Conservation (phyloP, 2,797 vertebrate genomes). For the Synanceia verrucosa region DNA sequence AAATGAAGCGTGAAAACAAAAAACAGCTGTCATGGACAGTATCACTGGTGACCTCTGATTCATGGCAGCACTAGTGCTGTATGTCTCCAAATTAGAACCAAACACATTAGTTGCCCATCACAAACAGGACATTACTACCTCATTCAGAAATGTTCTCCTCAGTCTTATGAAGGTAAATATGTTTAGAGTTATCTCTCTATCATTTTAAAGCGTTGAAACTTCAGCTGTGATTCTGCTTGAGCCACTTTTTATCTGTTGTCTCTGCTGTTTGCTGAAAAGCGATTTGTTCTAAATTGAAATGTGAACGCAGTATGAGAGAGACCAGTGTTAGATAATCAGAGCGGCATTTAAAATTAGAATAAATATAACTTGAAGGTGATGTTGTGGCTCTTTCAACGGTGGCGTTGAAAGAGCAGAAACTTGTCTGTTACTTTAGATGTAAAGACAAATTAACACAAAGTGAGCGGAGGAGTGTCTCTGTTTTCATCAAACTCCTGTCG, state of each 20-base stretch:
- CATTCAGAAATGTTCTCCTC: neutral
- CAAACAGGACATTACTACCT: neutral
- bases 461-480: slow-evolving; percentile 44
- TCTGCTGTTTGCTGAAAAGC: neutral
- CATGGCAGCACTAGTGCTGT: neutral
- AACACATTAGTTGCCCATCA: too few species aligned
- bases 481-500: slow-evolving; percentile 59
- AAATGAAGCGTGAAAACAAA: neutral
- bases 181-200: neutral
- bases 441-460: slow-evolving; percentile 38
- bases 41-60: too few species aligned
- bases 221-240: neutral
- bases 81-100: neutral
- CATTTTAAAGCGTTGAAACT: neutral
- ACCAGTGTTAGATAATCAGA: neutral
- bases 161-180: neutral
- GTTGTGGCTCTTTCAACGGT: slow-evolving; percentile 29
- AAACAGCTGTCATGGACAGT: too few species aligned
- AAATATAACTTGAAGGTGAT: neutral
- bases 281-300: neutral
- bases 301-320: neutral
- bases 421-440: slow-evolving; percentile 21
- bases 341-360: slow-evolving; percentile 5
- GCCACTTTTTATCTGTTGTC: neutral
- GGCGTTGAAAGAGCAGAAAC: neutral